Percentiles rank a stretch among this genome's conserved stretches.
phyloP scores from a whole-genome alignment of 2,113 vertebrate species.

The Dipodomys merriami region DNA sequence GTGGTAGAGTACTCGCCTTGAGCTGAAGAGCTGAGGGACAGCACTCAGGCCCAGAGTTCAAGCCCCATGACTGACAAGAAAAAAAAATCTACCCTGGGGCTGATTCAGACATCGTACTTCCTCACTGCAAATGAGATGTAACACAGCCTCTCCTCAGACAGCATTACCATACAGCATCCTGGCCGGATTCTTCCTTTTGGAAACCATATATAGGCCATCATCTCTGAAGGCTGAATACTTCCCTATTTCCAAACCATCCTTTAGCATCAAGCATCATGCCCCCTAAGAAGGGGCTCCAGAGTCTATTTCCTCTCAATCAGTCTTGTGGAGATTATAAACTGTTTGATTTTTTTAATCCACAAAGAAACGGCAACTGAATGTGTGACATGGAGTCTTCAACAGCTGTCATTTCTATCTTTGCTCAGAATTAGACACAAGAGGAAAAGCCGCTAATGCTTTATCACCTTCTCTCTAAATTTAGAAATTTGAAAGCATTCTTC shows the following conservation, averaged over 20 bases:
- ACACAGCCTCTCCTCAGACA: too few relatives aligned
- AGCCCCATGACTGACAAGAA: too few relatives aligned
- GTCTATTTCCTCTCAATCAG: constrained; percentile 8
- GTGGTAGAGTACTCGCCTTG: too few relatives aligned
- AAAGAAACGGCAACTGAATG: constrained; percentile 31
- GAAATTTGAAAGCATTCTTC: constrained; percentile 63
- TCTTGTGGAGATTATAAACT: background rate
- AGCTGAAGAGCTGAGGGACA: too few relatives aligned
- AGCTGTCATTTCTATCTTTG: constrained; percentile 38
- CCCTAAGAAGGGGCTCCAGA: background rate
- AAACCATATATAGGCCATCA: background rate
- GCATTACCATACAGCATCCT: background rate
- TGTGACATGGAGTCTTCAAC: background rate
- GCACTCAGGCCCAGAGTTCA: too few relatives aligned
- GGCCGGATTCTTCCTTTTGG: background rate
- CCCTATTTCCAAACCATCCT: constrained; percentile 17
- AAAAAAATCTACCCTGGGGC: background rate
- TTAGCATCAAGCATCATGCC: background rate
- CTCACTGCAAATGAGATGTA: background rate
- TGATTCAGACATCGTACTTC: background rate
- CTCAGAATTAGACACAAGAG: constrained; percentile 55
- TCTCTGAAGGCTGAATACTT: background rate
- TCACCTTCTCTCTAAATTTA: constrained; percentile 68
- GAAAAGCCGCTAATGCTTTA: background rate
- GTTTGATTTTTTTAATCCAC: background rate